A percentile compares a stretch with the other conserved stretches of the same genome.
These are phyloP conservation scores for Cyaniris semiargus DNA, from an alignment of 2,888 invertebrate genomes.

Conservation along the genomic window DNA sequence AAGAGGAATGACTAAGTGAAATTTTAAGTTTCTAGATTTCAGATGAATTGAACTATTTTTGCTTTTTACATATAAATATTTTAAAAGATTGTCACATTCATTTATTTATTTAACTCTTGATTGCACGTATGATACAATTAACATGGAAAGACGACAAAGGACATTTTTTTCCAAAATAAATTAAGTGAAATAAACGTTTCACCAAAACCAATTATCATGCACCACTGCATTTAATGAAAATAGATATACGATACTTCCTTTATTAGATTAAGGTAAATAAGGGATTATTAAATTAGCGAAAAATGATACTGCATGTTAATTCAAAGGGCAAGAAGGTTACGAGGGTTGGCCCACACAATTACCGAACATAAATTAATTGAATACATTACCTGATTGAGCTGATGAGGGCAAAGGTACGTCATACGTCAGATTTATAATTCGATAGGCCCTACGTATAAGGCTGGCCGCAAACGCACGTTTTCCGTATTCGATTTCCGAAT, in stretches of 20 bases:
- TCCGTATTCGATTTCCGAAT: too few species aligned
- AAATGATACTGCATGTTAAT: slow-evolving; percentile 21
- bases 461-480: too few species aligned
- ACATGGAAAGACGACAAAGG: too few species aligned
- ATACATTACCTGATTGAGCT: slow-evolving; percentile 9
- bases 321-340: slow-evolving; percentile 14
- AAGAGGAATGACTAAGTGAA: too few species aligned
- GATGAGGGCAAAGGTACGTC: slow-evolving; percentile 9
- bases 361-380: slow-evolving; percentile 4
- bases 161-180: too few species aligned
- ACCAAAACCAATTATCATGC: neutral
- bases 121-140: too few species aligned
- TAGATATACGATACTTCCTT: slow-evolving; percentile 1
- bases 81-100: too few species aligned
- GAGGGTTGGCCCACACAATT: slow-evolving; percentile 13
- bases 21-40: too few species aligned
- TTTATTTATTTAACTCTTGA: too few species aligned
- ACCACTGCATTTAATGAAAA: neutral
- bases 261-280: slow-evolving; percentile 1
- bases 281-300: slow-evolving; percentile 19
- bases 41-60: too few species aligned
- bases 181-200: neutral
- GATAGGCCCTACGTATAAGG: neutral
- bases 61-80: too few species aligned
- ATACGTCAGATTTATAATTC: neutral